phyloP scores from a whole-genome alignment of 1,140 invertebrate species.

The Eueides isabella region DNA sequence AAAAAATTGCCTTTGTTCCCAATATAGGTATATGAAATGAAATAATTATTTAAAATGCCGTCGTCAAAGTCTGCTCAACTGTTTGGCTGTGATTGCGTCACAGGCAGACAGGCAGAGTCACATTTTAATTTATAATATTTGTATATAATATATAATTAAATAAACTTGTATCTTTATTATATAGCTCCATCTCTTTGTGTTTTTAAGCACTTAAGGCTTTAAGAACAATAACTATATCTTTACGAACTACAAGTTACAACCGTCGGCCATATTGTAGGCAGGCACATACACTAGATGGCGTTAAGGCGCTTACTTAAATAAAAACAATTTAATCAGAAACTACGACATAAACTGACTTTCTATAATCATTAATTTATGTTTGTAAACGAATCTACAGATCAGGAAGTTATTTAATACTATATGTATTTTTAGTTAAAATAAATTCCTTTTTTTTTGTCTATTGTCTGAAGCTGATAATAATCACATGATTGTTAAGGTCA shows the following conservation, averaged over 20 bases:
- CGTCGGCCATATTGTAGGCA: not conserved
- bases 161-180: not conserved
- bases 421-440: not conserved
- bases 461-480: not conserved
- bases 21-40: too few species aligned
- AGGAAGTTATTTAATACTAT: not conserved
- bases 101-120: too few species aligned
- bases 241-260: not conserved
- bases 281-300: not conserved
- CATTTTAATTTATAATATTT: too few species aligned
- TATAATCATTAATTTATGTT: not conserved
- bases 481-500: conserved; percentile 3
- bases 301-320: not conserved
- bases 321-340: not conserved
- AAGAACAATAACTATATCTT: not conserved
- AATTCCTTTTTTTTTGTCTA: not conserved
- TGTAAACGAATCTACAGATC: not conserved
- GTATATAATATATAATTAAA: too few species aligned
- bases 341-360: not conserved
- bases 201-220: not conserved
- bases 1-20: too few species aligned
- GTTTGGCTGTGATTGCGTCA: too few species aligned
- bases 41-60: too few species aligned
- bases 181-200: not conserved
- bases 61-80: too few species aligned